These are phyloP conservation scores for Fulica atra DNA, from an alignment of 2,113 vertebrate genomes.

Conservation along the genomic window DNA sequence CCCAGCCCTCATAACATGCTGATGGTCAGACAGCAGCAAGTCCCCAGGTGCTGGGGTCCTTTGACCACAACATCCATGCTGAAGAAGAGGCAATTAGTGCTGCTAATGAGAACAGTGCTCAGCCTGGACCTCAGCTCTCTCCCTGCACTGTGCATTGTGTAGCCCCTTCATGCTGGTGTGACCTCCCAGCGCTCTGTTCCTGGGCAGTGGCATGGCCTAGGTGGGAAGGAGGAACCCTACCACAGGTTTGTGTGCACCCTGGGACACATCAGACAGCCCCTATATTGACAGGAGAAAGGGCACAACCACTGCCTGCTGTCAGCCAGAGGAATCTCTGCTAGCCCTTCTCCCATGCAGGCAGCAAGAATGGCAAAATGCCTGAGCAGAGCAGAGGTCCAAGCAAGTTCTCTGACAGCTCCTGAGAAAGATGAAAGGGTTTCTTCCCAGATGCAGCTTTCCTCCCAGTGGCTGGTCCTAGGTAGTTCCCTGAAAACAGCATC, in stretches of 20 bases:
- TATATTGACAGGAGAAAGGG: not conserved
- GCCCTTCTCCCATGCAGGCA: not conserved
- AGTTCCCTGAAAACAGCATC: not conserved
- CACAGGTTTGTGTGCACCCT: too few species aligned
- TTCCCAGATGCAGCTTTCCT: not conserved
- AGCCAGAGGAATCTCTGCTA: not conserved
- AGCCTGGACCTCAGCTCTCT: not conserved
- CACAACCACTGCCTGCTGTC: not conserved
- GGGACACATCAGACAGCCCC: not conserved
- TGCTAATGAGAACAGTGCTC: not conserved
- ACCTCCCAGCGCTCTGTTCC: not conserved
- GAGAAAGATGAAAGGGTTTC: not conserved
- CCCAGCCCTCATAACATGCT: not conserved
- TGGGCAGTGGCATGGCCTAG: rapidly evolving
- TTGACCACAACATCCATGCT: not conserved
- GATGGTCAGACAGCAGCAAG: not conserved
- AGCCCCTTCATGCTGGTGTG: rapidly evolving
- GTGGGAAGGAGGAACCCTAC: too few species aligned
- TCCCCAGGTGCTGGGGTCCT: not conserved
- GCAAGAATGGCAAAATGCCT: not conserved
- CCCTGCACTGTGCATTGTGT: not conserved
- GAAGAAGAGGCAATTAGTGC: not conserved
- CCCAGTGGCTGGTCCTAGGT: not conserved
- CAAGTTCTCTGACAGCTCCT: not conserved
- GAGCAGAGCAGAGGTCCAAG: not conserved